phyloP scores from a whole-genome alignment of 2,888 invertebrate genomes.

The Operophtera brumata region DNA sequence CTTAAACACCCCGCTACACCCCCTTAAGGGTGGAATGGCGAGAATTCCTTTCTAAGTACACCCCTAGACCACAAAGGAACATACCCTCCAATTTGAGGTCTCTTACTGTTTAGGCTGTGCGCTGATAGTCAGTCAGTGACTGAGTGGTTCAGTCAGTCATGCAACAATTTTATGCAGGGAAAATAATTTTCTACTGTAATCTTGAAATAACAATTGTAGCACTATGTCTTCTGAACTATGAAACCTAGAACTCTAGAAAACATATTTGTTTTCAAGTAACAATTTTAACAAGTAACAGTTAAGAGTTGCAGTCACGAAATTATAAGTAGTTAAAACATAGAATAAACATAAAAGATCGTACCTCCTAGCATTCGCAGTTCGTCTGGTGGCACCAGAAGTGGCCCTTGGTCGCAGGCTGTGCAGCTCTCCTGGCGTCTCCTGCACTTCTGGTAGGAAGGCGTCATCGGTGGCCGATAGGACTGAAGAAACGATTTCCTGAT shows the following conservation, averaged over 20 bases:
- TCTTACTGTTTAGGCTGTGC: too few species aligned
- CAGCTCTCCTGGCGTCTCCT: conserved; percentile 58
- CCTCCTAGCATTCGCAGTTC: conserved; percentile 74
- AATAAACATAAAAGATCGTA: conserved; percentile 32
- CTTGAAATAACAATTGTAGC: too few species aligned
- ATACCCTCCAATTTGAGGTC: too few species aligned
- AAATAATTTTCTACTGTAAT: too few species aligned
- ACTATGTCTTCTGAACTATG: too few species aligned
- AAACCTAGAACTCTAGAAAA: neutral
- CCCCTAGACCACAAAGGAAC: too few species aligned
- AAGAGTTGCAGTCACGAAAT: neutral
- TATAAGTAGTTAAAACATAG: neutral
- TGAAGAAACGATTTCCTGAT: conserved; percentile 28
- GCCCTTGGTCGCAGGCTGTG: conserved; percentile 65
- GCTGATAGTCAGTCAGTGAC: too few species aligned
- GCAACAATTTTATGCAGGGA: too few species aligned
- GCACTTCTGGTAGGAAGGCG: conserved; percentile 70
- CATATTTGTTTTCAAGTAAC: neutral
- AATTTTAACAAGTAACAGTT: neutral
- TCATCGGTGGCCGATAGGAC: conserved; percentile 68
- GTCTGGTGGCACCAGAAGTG: conserved; percentile 68
- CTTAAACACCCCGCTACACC: too few species aligned
- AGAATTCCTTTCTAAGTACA: too few species aligned
- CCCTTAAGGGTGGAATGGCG: too few species aligned
- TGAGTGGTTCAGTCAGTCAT: too few species aligned